phyloP scores from a whole-genome alignment of 2,797 vertebrate genomes.

The Ctenochaetus hawaiiensis region DNA sequence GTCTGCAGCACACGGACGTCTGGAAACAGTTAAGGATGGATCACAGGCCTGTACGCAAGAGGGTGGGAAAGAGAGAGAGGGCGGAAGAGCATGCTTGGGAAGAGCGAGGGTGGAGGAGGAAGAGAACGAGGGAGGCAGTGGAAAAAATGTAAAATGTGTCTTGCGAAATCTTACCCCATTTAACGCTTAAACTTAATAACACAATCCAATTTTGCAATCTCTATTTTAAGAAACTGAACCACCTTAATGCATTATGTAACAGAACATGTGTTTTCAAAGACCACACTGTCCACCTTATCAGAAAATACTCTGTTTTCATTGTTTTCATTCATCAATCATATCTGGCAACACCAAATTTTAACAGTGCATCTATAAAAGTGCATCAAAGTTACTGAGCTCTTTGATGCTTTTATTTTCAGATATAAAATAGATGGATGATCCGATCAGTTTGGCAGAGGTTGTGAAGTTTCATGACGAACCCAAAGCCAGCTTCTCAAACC shows the following conservation, averaged over 20 bases:
- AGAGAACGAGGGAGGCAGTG: constrained; percentile 65
- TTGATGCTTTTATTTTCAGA: not conserved
- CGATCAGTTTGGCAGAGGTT: not conserved
- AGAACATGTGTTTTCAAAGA: constrained; percentile 8
- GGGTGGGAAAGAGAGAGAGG: constrained; percentile 82
- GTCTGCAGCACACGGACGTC: constrained; percentile 75
- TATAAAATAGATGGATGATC: not conserved
- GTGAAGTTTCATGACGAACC: constrained; percentile 43
- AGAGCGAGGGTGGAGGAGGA: constrained; percentile 77
- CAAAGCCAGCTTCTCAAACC: constrained; percentile 59
- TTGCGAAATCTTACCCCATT: constrained; percentile 50
- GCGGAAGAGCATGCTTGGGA: constrained; percentile 76
- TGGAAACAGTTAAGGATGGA: constrained; percentile 88
- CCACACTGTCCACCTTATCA: not conserved
- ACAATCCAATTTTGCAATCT: constrained; percentile 38
- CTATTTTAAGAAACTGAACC: constrained; percentile 67
- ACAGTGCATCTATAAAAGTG: not conserved
- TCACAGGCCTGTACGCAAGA: constrained; percentile 75
- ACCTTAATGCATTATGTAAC: constrained; percentile 23
- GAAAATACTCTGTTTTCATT: not conserved
- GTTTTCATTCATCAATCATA: constrained; percentile 11
- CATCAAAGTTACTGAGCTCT: not conserved
- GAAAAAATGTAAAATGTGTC: constrained; percentile 75
- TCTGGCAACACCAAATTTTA: not conserved
- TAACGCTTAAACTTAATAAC: constrained; percentile 32